Base-by-base conservation (phyloP, 2,113 vertebrate genomes). In the Callopanchax toddi region DNA sequence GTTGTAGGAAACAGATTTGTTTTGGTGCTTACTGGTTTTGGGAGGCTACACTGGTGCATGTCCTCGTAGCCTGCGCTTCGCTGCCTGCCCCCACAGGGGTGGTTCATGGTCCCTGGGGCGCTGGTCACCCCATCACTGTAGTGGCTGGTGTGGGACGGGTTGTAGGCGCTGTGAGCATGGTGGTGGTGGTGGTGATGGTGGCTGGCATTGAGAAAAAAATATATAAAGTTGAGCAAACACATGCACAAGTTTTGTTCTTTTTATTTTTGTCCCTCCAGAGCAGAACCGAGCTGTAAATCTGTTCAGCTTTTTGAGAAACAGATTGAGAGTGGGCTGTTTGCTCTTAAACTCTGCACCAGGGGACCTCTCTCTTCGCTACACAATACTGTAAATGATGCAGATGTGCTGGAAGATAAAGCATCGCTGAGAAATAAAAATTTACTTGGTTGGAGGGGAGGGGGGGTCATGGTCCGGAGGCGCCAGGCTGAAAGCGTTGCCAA, bases 401-500 rank as follows among this genome's bases (percentile, higher is more conserved):
- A 74, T 79, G 63, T 66, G 56, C 21, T 1, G n/a, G 53, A 17
- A 51, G 67, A 71, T 43, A 45, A 54, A 62, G 21, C 13, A 20
- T 52, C 15, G n/a, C 6, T 11, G 17, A 34, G 54, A 58, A 64
- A 23, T 20, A 1, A 20, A 67, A 46, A 69, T 45, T 76, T 79
- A 90, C 89, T 78, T 88, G 86, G 78, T 92, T 15, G 78, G 85
- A n/a, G 88, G 84, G 20, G 90, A 88, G 29, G 88, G 90, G 1
- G 87, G 87, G 78, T 85, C 83, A 0, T 95, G 95, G 81, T 97
- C 95, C 0, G 95, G 93, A 0, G 96, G 95, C 0, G 96, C 97
- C 90, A 99, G 91, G 90, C 96, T 98, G 89, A 98, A 99, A 46
- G 97, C 95, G 74, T 98, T 97, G 87, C 98, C 97, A 82, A 99